These are phyloP conservation scores for Pristiophorus japonicus DNA, from an alignment of 2,113 vertebrate species.

Conservation along the genomic window DNA sequence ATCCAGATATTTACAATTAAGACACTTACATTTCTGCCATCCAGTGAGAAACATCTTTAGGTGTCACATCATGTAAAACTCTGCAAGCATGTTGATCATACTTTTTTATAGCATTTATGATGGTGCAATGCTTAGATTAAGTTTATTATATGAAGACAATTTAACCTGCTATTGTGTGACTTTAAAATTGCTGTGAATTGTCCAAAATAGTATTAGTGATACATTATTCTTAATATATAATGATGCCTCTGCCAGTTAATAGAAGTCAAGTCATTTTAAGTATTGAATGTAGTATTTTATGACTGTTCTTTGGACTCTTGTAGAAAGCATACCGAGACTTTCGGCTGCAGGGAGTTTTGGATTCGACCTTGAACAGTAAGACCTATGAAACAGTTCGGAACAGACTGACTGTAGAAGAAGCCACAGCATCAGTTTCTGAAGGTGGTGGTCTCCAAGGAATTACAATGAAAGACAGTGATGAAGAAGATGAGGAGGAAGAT, in stretches of 20 bases:
- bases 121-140: neutral
- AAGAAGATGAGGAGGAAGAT: slow-evolving; percentile 85
- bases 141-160: neutral
- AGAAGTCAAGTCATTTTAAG: neutral
- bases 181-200: neutral
- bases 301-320: slow-evolving; percentile 21
- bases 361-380: slow-evolving; percentile 98
- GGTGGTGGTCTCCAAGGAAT: slow-evolving; percentile 92
- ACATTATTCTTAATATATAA: too few species aligned
- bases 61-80: neutral
- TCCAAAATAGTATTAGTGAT: neutral
- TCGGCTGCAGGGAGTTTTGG: slow-evolving; percentile 95
- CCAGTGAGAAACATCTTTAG: neutral
- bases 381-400: slow-evolving; percentile 95
- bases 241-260: neutral
- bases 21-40: neutral
- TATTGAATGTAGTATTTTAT: neutral
- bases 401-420: slow-evolving; percentile 90
- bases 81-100: neutral
- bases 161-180: neutral
- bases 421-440: slow-evolving; percentile 85
- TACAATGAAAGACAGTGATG: slow-evolving; percentile 97
- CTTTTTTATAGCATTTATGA: neutral
- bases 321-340: slow-evolving; percentile 99
- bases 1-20: neutral